phyloP scores from a whole-genome alignment of 2,113 vertebrate genomes.

The Carlito syrichta region DNA sequence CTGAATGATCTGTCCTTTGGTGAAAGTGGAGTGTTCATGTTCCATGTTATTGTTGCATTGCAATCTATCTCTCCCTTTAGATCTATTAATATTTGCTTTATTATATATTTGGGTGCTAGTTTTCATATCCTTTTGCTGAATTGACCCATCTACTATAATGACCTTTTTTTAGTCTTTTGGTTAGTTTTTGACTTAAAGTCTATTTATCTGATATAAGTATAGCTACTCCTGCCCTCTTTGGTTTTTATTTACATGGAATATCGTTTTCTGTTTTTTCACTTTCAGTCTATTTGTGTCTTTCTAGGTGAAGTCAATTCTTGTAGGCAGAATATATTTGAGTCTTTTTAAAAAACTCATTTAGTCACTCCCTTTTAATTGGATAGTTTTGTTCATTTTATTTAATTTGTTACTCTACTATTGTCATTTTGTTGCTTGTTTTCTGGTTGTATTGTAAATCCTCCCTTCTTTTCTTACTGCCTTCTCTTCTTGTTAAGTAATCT shows the following conservation, averaged over 20 bases:
- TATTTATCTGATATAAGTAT: not conserved
- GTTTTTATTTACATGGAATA: not conserved
- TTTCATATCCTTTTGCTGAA: not conserved
- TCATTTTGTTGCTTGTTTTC: not conserved
- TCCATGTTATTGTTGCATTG: not conserved
- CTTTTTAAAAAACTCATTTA: no score
- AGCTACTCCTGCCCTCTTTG: not conserved
- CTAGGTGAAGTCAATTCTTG: not conserved
- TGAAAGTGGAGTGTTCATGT: not conserved
- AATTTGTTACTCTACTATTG: not conserved
- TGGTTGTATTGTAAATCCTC: not conserved
- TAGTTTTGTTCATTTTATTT: not conserved
- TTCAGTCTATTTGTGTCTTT: not conserved
- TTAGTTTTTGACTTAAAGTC: not conserved
- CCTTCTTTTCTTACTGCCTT: not conserved
- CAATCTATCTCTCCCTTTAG: not conserved
- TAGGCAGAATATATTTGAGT: not conserved
- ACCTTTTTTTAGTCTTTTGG: not conserved
- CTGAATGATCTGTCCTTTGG: not conserved
- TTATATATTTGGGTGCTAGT: not conserved
- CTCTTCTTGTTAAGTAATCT: not conserved
- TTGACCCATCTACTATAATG: not conserved
- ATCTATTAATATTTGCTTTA: not conserved
- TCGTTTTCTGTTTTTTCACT: not conserved
- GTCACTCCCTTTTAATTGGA: not conserved